A percentile compares a stretch with the other conserved stretches of the same genome.
phyloP scores from a whole-genome alignment of 2,888 invertebrate species.

The Hypsopygia costalis region DNA sequence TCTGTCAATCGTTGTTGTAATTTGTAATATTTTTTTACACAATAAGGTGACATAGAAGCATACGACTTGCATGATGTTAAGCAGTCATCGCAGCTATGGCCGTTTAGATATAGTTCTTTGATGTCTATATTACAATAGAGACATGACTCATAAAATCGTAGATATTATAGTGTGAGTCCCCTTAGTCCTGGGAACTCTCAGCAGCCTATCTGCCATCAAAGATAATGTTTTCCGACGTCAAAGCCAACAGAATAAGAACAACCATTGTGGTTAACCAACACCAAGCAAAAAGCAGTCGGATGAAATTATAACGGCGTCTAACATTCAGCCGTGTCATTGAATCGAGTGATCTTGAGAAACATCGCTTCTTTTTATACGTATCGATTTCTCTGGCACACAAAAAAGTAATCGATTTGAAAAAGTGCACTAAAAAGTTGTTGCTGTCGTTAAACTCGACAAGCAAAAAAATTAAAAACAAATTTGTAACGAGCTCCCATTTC shows the following conservation, averaged over 20 bases:
- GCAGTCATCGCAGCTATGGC: too few species aligned
- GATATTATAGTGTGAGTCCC: too few species aligned
- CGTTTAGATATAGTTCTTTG: too few species aligned
- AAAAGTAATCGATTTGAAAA: slow-evolving; percentile 43
- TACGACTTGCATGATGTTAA: too few species aligned
- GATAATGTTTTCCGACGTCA: slow-evolving; percentile 16
- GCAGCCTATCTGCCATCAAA: background rate
- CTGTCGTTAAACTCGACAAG: slow-evolving; percentile 21
- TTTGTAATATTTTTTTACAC: too few species aligned
- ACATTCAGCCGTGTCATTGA: slow-evolving; percentile 35
- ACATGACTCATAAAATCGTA: too few species aligned
- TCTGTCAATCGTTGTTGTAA: too few species aligned
- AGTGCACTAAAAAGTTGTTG: slow-evolving; percentile 15
- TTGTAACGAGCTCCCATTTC: background rate
- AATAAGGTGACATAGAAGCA: too few species aligned
- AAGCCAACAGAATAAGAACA: slow-evolving; percentile 15
- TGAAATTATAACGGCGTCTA: slow-evolving; percentile 26
- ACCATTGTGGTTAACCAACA: slow-evolving; percentile 18
- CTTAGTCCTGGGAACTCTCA: background rate
- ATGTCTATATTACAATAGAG: too few species aligned
- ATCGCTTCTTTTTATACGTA: slow-evolving; percentile 28
- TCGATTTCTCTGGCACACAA: slow-evolving; percentile 47
- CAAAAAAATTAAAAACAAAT: slow-evolving; percentile 15
- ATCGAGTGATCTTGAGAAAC: slow-evolving; percentile 31
- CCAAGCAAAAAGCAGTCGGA: slow-evolving; percentile 16